Base-by-base conservation (phyloP, 2,888 invertebrate species). In the Cerastis leucographa region DNA sequence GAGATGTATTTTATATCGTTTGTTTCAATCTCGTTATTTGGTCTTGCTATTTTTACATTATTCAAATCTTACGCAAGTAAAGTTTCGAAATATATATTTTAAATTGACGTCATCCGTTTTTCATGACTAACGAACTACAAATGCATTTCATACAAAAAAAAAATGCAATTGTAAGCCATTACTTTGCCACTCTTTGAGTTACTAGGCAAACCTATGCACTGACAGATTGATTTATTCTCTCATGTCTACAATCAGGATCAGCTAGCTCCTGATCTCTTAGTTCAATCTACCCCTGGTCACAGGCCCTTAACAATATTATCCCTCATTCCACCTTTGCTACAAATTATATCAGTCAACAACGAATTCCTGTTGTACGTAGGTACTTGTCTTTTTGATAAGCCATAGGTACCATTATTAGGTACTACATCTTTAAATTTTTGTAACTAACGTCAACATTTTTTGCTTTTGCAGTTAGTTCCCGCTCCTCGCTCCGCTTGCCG, bases 401-500 rank as follows among this genome's bases (percentile, higher is more conserved):
- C 3, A 19, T 56, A 35, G 35, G 35, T 35, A 7, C 56, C n/a
- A 29, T 66, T 22, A 19, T 6, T 17, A 46, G 40, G 5, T 12
- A 42, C 8, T 6, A 1, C 19, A 7, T 7, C 22, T 25, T 46
- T 7, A 0, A 25, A 61, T 49, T 29, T 2, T 14, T 59, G 29
- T 12, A 59, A 76, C 6, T 14, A n/a, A 78, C 17, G 29, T 35
- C 3, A 29, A 68, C 3, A 4, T 14, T 0, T 9, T 49, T 59
- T 71, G 17, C 22, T 68, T 65, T 1, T 14, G 2, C 42, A 62
- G 29, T 12, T 35, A n/a, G 0, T 42, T 8, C 3, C 77, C 89
- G 88, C 85, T 88, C n/a, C 2, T 87, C 92, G 92, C 93, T 90
- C 77, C 87, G 88, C 81, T 87, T 25, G 8, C 87, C 92, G 92